Evolutionary conservation across 2,113 vertebrate species (phyloP).

Genomic region (Heterochromis multidens): DNA sequence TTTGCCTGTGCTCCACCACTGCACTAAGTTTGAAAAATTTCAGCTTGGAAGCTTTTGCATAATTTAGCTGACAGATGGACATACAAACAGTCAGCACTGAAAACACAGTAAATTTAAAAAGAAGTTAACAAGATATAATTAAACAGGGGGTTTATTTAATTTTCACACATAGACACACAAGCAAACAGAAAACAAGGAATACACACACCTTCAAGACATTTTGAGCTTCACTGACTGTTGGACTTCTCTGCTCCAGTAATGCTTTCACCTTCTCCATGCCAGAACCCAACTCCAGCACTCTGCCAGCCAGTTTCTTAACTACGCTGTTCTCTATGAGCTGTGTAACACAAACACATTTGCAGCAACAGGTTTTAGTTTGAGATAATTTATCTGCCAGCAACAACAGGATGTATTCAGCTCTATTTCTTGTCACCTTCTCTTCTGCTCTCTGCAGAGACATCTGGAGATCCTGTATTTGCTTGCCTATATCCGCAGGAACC

Average conservation of each 20-base stretch:
- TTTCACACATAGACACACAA: not conserved
- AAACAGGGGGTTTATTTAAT: not conserved
- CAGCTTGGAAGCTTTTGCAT: not conserved
- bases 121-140: not conserved
- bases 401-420: not conserved
- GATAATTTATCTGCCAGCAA: not conserved
- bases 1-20: not conserved
- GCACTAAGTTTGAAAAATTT: not conserved
- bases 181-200: not conserved
- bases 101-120: not conserved
- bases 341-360: slow-evolving; percentile 19
- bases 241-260: slow-evolving; percentile 81
- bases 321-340: slow-evolving; percentile 72
- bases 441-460: slow-evolving; percentile 76
- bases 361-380: not conserved
- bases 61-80: not conserved
- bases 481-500: slow-evolving; percentile 79
- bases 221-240: slow-evolving; percentile 81
- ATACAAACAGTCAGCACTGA: not conserved
- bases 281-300: slow-evolving; percentile 75
- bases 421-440: slow-evolving; percentile 78
- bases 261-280: slow-evolving; percentile 77
- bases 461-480: slow-evolving; percentile 74
- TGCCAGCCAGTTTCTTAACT: slow-evolving; percentile 69
- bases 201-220: slow-evolving; percentile 83